Evolutionary conservation across 2,797 vertebrate species (phyloP), one percentile per base, ranked within the genome.

Genomic region (Eurystomus glaucurus): DNA sequence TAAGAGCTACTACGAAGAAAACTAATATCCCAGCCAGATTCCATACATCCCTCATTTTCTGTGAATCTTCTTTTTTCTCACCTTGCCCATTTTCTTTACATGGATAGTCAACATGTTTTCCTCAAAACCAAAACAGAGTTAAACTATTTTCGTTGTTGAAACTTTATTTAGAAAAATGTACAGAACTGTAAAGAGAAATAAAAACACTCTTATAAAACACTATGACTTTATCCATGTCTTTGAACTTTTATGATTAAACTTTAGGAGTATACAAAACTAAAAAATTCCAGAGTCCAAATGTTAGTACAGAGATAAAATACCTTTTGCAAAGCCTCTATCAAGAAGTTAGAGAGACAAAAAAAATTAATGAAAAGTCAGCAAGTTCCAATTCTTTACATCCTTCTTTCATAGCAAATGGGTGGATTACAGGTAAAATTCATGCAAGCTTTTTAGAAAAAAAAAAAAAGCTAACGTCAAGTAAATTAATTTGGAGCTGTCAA

Each of bases 401-500:
- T 77, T 88, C 64, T 84, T 92, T 94, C 58, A 60, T 43, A 75
- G 61, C 19, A 96, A 93, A 80, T 79, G 58, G 43, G 41, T 85
- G 88, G 93, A 92, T 95, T 93, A 92, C 97, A 94, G 82, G 75
- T 75, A 91, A 96, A 91, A 79, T 31, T 90, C 68, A 93, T 93
- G 79, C 68, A 85, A 95, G 71, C 21, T 43, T 91, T 91, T 86
- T 82, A 80, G 17, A 0, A 29, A 71, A 93, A 94, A 71, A 93
- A 94, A 74, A 48, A 52, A 26, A 11, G 41, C 37, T 96, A 87
- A 96, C 86, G 76, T 96, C 96, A 97, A 92, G 87, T 94, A 96
- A 97, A 97, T 96, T 89, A 94, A 97, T 97, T 80, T 96, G 87
- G 69, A 19, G n/a, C 94, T 97, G 95, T 96, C 97, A 97, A 81